Evolutionary conservation across 2,888 invertebrate genomes (phyloP), one percentile per base, ranked within the genome.

Genomic region (Scaptomyza parva): DNA sequence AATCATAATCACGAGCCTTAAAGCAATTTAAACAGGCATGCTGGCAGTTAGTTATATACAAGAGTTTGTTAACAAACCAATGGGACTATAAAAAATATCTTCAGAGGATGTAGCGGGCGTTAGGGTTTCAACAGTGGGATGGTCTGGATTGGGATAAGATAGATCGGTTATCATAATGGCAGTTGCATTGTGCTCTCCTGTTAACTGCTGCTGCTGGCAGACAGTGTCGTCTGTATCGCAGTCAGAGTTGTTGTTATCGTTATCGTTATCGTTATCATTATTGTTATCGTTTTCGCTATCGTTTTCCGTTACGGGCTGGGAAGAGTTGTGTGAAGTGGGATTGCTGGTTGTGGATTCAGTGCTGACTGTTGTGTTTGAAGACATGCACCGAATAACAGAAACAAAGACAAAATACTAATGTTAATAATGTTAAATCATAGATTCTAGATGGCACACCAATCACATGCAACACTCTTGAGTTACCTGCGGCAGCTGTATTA

Each of bases 21-120:
- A n/a, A n/a, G n/a, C 8, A 28, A 28, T 30, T 3, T 33, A 43
- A 43, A 18, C 1, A 1, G 28, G 17, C 22, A 53, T 30, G 47
- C 53, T 37, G 18, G 28, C 18, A 45, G 6, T 17, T 20, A 8
- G 11, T 2, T 8, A n/a, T 33, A 43, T 2, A 8, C 20, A 2
- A 28, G 17, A 33, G n/a, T n/a, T 33, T 14, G 43, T n/a, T 40
- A 67, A 90, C 91, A 73, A 87, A 91, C 91, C 91, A 70, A 90
- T 88, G 70, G 91, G 90, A 86, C 91, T 91, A 80, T 89, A 90
- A 77, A 88, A 91, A 35, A 90, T 76, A 69, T 91, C 91, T 78
- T 91, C 91, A 60, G 89, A 78, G 65, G 91, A 91, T 43, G 90
- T 89, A 50, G 89, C 89, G 47, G 89, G 88, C 64, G 87, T 86